These are phyloP conservation scores for Nannoperca obscura DNA, from an alignment of 2,797 vertebrate genomes.

Conservation along the genomic window DNA sequence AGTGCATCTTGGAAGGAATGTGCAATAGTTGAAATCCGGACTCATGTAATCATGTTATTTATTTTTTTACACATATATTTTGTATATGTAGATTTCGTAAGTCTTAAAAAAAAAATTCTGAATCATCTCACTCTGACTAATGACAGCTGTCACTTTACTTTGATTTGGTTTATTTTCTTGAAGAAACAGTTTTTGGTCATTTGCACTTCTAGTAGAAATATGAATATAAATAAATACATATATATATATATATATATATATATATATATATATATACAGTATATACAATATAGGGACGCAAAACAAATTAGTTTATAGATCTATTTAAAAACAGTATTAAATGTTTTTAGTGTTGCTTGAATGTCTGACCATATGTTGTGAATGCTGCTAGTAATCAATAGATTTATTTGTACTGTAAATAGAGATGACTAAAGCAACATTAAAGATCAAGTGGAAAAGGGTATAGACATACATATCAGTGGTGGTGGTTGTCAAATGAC, in stretches of 20 bases:
- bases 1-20: slow-evolving; percentile 82
- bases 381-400: slow-evolving; percentile 88
- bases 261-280: slow-evolving; percentile 72
- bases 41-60: slow-evolving; percentile 85
- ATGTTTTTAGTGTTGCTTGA: slow-evolving; percentile 85
- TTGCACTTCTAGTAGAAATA: slow-evolving; percentile 85
- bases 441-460: slow-evolving; percentile 73
- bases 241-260: slow-evolving; percentile 74
- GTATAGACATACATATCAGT: slow-evolving; percentile 84
- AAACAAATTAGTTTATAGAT: slow-evolving; percentile 83
- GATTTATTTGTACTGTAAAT: slow-evolving; percentile 86
- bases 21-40: slow-evolving; percentile 85
- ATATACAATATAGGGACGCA: slow-evolving; percentile 78
- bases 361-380: slow-evolving; percentile 84
- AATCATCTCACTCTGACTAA: slow-evolving; percentile 80
- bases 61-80: slow-evolving; percentile 89
- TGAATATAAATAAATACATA: slow-evolving; percentile 73
- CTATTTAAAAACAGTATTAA: slow-evolving; percentile 80
- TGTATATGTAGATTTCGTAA: slow-evolving; percentile 83
- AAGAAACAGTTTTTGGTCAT: slow-evolving; percentile 81
- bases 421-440: slow-evolving; percentile 74
- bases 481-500: slow-evolving; percentile 68
- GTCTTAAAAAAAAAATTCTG: slow-evolving; percentile 62
- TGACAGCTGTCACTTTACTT: slow-evolving; percentile 78
- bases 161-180: slow-evolving; percentile 65